phyloP scores from a whole-genome alignment of 2,888 invertebrate species.

The Ichneumoninae sp. region DNA sequence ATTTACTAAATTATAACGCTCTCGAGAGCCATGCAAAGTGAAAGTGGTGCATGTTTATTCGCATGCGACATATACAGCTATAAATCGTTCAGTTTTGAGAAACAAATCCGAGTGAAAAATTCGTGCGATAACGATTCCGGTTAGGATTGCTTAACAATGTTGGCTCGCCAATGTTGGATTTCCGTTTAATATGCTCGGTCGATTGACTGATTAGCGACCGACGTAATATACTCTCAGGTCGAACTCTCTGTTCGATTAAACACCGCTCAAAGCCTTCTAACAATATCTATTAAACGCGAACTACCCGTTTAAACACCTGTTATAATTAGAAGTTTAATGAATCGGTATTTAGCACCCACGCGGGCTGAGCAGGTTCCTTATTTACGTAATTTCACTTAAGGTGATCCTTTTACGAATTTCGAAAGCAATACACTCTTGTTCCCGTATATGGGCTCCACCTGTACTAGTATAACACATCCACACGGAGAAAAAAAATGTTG shows the following conservation, averaged over 20 bases:
- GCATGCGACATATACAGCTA: slow-evolving; percentile 17
- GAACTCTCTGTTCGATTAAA: slow-evolving; percentile 30
- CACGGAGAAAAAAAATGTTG: no score
- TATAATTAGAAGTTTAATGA: slow-evolving; percentile 10
- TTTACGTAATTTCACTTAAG: neutral
- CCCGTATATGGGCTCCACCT: neutral
- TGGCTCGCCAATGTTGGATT: slow-evolving; percentile 16
- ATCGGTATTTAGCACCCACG: neutral
- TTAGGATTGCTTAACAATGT: slow-evolving; percentile 49
- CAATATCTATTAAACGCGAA: slow-evolving; percentile 42
- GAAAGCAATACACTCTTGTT: neutral
- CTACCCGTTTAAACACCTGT: neutral
- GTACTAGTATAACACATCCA: neutral
- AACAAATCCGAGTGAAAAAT: slow-evolving; percentile 29
- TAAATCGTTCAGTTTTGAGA: slow-evolving; percentile 46
- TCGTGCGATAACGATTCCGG: slow-evolving; percentile 50
- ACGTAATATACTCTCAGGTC: slow-evolving; percentile 15
- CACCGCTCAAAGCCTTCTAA: slow-evolving; percentile 56
- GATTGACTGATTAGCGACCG: slow-evolving; percentile 35
- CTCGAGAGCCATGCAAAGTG: slow-evolving; percentile 52
- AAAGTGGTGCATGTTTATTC: slow-evolving; percentile 57
- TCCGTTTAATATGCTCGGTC: slow-evolving; percentile 16
- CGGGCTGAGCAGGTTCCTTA: neutral
- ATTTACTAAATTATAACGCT: slow-evolving; percentile 52
- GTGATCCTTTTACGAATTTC: neutral